Conservation (phyloP, 2,888 invertebrate genomes). For the Acanthosepion esculentum region DNA sequence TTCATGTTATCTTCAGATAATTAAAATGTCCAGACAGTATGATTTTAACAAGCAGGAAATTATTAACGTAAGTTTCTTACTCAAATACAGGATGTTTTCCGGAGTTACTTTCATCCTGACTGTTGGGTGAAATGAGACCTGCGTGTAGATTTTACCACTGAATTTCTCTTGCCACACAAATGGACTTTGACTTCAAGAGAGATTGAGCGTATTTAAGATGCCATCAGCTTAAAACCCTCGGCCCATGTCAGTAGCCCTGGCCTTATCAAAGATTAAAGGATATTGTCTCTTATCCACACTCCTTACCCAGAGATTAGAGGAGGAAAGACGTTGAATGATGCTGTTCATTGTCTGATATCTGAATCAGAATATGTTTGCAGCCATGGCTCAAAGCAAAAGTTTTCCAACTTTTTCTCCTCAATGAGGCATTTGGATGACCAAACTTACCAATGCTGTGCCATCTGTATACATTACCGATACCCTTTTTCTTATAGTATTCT, state of each 20-base stretch:
- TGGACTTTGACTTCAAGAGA: not conserved
- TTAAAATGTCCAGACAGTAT: too few relatives aligned
- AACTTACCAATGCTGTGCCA: not conserved
- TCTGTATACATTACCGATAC: too few relatives aligned
- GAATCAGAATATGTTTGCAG: not conserved
- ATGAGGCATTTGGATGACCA: not conserved
- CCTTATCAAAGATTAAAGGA: conserved; percentile 10
- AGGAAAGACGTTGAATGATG: not conserved
- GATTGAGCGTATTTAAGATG: not conserved
- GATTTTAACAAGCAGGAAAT: too few relatives aligned
- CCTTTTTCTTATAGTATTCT: too few relatives aligned
- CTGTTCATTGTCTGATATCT: not conserved
- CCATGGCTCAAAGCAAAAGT: not conserved
- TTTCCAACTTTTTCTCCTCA: not conserved
- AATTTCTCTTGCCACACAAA: not conserved
- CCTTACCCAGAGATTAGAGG: not conserved
- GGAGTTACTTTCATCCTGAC: not conserved
- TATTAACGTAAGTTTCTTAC: not conserved
- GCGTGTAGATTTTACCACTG: not conserved
- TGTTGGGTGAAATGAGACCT: not conserved
- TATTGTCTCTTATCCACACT: conserved; percentile 18
- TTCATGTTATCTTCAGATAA: too few relatives aligned
- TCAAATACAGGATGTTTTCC: not conserved
- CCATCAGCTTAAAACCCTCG: not conserved
- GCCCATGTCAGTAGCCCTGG: not conserved